phyloP scores from a whole-genome alignment of 2,888 invertebrate species.

The Netelia inedita region DNA sequence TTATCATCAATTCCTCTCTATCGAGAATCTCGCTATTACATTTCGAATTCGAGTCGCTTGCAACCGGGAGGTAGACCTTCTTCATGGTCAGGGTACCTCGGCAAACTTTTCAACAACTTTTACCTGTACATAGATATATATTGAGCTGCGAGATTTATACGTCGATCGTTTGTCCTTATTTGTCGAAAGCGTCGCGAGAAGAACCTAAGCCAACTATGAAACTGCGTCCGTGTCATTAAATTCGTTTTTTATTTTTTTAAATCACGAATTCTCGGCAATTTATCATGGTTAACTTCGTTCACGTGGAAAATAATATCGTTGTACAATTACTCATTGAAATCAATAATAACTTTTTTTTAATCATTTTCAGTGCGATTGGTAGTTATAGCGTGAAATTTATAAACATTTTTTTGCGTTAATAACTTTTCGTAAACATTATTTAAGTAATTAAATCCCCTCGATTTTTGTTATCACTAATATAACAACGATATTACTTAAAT shows the following conservation, averaged over 20 bases:
- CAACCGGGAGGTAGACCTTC: conserved; percentile 18
- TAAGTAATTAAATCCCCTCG: background rate
- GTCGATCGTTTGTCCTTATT: conserved; percentile 63
- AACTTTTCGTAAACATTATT: background rate
- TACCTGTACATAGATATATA: background rate
- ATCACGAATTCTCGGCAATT: background rate
- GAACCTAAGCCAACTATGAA: conserved; percentile 14
- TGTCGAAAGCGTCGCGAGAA: conserved; percentile 38
- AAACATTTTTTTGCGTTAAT: background rate
- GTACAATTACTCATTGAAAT: background rate
- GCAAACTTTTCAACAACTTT: conserved; percentile 32
- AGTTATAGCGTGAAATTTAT: background rate
- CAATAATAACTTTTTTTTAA: background rate
- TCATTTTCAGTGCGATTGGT: background rate
- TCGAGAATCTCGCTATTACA: conserved; percentile 16
- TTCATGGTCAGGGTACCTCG: conserved; percentile 28
- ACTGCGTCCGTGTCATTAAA: conserved; percentile 29
- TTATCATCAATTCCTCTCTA: conserved; percentile 56
- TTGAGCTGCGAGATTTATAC: conserved; percentile 50
- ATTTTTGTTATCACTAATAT: background rate
- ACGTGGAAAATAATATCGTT: conserved; percentile 1
- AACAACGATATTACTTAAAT: conserved; percentile 19
- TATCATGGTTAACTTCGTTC: conserved; percentile 19
- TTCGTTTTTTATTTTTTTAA: background rate
- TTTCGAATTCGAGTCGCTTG: conserved; percentile 11